Base-by-base conservation (phyloP, 2,113 vertebrate genomes). In the Felis catus region DNA sequence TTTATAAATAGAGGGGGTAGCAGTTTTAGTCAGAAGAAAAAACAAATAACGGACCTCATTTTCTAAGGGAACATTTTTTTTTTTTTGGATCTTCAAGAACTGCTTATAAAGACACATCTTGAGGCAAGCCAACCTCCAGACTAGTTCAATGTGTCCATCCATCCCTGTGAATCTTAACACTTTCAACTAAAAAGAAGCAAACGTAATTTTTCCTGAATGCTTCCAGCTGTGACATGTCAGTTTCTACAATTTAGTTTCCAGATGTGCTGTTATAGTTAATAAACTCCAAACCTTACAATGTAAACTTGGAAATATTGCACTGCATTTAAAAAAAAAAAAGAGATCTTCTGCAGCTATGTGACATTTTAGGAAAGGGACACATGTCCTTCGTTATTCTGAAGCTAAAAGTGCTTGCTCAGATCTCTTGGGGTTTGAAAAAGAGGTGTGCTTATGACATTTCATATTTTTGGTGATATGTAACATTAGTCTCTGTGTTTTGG, bases 401-500 rank as follows among this genome's bases (percentile, higher is more conserved):
- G 97, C 98, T 98, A 73, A 97, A 98, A 96, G 91, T 96, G 98
- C 97, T 94, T 93, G 94, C 97, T 97, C 95, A 88, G 96, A 96
- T 97, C 94, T 95, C 96, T 96, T 95, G 95, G 98, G 90, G 95
- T 97, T 98, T 97, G 97, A 97, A 97, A 97, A 97, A 98, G 96
- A 92, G 31, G 1, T 97, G 95, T 97, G 97, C 97, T 98, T 97
- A 97, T 92, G 96, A 97, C 97, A 97, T 19, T 51, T 97, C 97
- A 93, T 93, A 14, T 41, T 70, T 91, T 33, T 19, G 61, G 61
- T 51, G 27, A 81, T 97, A 96, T 97, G 95, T 97, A 97, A 95
- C 88, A 97, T 96, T 98, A 98, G 82, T 89, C 95, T 96, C 97
- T 98, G 98, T 97, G 98, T 98, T 98, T 90, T 98, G 96, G n/a